Conservation (phyloP, 2,797 vertebrate species). For the Tenualosa thibaudeaui region DNA sequence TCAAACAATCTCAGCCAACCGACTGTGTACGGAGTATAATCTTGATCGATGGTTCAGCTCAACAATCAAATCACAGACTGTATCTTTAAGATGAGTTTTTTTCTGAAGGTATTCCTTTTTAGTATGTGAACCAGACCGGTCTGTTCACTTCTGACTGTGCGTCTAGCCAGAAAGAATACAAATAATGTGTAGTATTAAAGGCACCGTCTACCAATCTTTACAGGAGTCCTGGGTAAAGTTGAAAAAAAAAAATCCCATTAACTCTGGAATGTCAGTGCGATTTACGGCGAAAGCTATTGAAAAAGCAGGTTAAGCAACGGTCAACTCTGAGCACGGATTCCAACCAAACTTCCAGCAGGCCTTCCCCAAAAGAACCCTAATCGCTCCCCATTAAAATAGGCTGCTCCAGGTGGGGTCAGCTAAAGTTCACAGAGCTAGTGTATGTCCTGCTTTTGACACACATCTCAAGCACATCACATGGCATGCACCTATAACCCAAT, state of each 20-base stretch:
- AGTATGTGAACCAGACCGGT: not conserved
- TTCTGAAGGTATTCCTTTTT: not conserved
- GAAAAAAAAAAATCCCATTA: slow-evolving; percentile 1
- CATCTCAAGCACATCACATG: not conserved
- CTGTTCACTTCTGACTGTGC: not conserved
- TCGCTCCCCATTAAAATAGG: not conserved
- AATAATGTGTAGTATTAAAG: not conserved
- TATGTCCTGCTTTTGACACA: not conserved
- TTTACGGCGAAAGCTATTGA: not conserved
- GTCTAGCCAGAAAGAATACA: not conserved
- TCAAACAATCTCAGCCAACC: not conserved
- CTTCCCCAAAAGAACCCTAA: not conserved
- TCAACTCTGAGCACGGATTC: not conserved
- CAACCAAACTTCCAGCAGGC: slow-evolving; percentile 2
- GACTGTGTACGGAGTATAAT: too few relatives aligned
- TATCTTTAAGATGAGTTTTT: not conserved
- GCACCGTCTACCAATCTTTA: not conserved
- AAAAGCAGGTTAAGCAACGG: not conserved
- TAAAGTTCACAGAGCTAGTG: slow-evolving; percentile 33
- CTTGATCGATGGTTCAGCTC: too few relatives aligned
- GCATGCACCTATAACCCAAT: not conserved
- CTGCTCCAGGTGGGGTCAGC: slow-evolving; percentile 35
- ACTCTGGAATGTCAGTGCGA: not conserved
- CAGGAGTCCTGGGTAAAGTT: not conserved
- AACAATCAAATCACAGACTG: not conserved